phyloP scores from a whole-genome alignment of 2,888 invertebrate genomes.

The Galerucella nymphaeae region DNA sequence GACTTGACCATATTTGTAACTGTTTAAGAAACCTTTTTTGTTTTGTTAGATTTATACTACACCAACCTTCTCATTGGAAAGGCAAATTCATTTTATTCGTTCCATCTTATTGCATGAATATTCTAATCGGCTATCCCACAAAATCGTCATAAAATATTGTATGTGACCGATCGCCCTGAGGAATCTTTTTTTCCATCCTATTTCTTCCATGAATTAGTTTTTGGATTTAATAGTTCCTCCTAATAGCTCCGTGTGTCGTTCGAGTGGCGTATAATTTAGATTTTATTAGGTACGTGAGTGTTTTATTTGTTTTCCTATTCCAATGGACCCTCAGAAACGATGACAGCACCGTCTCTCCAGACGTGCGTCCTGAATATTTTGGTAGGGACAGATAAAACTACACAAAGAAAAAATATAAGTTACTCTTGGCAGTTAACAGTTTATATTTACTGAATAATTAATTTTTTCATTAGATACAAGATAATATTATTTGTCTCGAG shows the following conservation, averaged over 20 bases:
- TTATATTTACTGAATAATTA: too few species aligned
- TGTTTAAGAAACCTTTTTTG: too few species aligned
- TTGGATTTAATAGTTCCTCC: conserved; percentile 13
- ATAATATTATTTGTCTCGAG: too few species aligned
- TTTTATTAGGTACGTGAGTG: conserved; percentile 27
- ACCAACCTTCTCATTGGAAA: too few species aligned
- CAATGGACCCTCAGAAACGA: not conserved
- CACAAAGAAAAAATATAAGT: not conserved
- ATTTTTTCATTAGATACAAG: too few species aligned
- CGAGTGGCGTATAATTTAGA: conserved; percentile 20
- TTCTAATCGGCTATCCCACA: not conserved
- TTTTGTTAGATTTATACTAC: too few species aligned
- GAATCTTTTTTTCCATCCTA: not conserved
- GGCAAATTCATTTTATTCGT: too few species aligned
- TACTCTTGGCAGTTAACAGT: too few species aligned
- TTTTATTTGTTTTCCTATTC: conserved; percentile 19
- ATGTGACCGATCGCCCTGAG: not conserved
- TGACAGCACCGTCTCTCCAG: not conserved
- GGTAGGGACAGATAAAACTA: not conserved
- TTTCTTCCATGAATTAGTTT: not conserved
- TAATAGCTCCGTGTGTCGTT: conserved; percentile 19
- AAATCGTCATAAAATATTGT: not conserved
- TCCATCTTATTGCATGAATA: not conserved
- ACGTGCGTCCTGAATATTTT: conserved; percentile 4
- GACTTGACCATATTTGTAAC: too few species aligned